phyloP scores from a whole-genome alignment of 2,113 vertebrate genomes.

The Psettodes erumei region DNA sequence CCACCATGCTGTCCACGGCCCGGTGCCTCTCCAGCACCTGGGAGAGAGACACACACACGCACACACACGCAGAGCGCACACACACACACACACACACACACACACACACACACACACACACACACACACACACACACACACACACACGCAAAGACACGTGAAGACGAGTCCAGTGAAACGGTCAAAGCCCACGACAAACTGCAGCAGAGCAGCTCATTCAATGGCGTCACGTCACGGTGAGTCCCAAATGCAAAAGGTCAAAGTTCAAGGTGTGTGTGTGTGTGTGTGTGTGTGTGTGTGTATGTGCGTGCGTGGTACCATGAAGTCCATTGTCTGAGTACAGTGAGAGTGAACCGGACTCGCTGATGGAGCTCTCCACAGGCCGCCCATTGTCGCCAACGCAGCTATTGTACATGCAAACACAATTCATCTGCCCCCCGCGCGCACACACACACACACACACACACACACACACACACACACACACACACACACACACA shows the following conservation, averaged over 20 bases:
- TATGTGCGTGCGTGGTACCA: slow-evolving; percentile 27
- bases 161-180: too few relatives aligned
- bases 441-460: slow-evolving; percentile 41
- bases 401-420: slow-evolving; percentile 59
- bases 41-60: too few relatives aligned
- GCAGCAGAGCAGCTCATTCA: too few relatives aligned
- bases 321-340: slow-evolving; percentile 44
- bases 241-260: slow-evolving; percentile 18
- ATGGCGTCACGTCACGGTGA: too few relatives aligned
- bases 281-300: background rate
- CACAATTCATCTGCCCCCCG: slow-evolving; percentile 32
- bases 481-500: slow-evolving; percentile 33
- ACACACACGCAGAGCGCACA: too few relatives aligned
- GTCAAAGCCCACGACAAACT: too few relatives aligned
- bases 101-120: too few relatives aligned
- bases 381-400: slow-evolving; percentile 61
- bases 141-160: too few relatives aligned
- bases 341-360: slow-evolving; percentile 40
- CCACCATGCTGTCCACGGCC: slow-evolving; percentile 94
- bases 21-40: slow-evolving; percentile 95
- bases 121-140: too few relatives aligned
- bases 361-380: slow-evolving; percentile 65
- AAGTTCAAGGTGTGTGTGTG: background rate
- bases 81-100: too few relatives aligned
- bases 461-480: slow-evolving; percentile 34